Percentiles rank a stretch among this genome's conserved stretches.
Evolutionary conservation across 2,888 invertebrate species (phyloP).

Genomic region (Petrolisthes manimaculis): DNA sequence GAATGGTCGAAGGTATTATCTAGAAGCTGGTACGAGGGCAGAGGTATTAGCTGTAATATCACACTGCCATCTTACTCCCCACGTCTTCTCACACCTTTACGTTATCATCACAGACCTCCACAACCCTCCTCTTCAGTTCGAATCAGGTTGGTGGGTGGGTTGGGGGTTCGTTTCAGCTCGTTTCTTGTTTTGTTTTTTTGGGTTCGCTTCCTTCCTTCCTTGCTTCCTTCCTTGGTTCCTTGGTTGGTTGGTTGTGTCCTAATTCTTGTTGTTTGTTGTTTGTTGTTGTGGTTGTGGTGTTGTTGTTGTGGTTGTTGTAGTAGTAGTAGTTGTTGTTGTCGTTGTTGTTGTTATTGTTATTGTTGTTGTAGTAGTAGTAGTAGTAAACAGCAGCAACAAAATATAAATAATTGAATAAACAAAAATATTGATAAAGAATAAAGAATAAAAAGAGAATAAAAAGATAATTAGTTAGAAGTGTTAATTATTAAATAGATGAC

Average conservation of each 20-base stretch:
- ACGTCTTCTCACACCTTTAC: not conserved
- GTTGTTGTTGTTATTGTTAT: not conserved
- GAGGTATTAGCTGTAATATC: slow-evolving; percentile 55
- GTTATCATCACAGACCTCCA: not conserved
- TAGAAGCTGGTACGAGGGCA: slow-evolving; percentile 50
- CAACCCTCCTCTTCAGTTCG: not conserved
- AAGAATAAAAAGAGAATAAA: no score
- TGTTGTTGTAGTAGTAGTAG: not conserved
- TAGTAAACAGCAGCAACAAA: not conserved
- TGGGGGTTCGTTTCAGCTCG: not conserved
- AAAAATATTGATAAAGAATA: no score
- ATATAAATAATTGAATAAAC: no score
- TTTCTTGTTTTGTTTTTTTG: not conserved
- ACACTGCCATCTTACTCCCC: slow-evolving; percentile 35
- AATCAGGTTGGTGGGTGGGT: not conserved
- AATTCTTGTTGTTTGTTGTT: no score
- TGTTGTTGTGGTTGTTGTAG: not conserved
- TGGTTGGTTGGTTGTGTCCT: no score
- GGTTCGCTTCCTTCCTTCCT: no score
- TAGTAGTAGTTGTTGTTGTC: not conserved
- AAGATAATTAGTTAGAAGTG: no score
- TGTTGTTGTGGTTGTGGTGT: not conserved
- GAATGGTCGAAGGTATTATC: slow-evolving; percentile 56
- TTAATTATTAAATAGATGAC: no score
- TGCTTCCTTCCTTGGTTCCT: no score